These are phyloP conservation scores for Lethenteron camtschaticum DNA, from an alignment of 2,113 vertebrate species.

Conservation along the genomic window DNA sequence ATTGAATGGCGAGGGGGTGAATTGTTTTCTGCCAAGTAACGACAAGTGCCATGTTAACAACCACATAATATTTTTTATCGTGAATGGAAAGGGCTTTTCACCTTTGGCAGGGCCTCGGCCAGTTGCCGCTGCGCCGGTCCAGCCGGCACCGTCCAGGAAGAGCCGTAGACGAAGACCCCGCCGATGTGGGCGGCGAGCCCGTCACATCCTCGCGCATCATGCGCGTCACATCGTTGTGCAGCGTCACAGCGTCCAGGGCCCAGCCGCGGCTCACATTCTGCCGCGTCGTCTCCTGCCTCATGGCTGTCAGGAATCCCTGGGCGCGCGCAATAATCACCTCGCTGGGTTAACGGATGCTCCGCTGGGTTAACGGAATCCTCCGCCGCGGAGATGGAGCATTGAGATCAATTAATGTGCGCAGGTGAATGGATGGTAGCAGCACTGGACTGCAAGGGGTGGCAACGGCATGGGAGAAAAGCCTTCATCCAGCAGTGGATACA, in stretches of 20 bases:
- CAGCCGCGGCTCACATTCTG: conserved; percentile 35
- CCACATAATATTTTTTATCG: too few species aligned
- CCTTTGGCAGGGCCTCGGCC: conserved; percentile 30
- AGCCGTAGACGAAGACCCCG: conserved; percentile 43
- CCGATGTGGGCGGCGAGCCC: conserved; percentile 28
- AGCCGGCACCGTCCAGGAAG: conserved; percentile 41
- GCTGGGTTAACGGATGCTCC: too few species aligned
- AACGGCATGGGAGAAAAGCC: too few species aligned
- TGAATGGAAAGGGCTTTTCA: conserved; percentile 11
- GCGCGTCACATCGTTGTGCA: conserved; percentile 38
- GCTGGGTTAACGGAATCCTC: too few species aligned
- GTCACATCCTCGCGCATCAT: conserved; percentile 44
- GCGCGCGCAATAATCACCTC: neutral
- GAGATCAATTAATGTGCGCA: too few species aligned
- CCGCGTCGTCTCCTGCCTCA: conserved; percentile 43
- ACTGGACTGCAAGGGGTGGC: too few species aligned
- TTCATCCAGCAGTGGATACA: too few species aligned
- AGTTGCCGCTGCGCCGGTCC: conserved; percentile 33
- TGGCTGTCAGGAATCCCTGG: conserved; percentile 45
- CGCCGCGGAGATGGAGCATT: too few species aligned
- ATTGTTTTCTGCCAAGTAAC: too few species aligned
- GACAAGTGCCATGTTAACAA: too few species aligned
- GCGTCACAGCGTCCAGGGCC: conserved; percentile 37
- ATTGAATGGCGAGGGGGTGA: too few species aligned
- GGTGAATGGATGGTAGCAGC: too few species aligned